A percentile compares a stretch with the other conserved stretches of the same genome.
Evolutionary conservation across 2,797 vertebrate species (phyloP).

Genomic region (Nasua narica): DNA sequence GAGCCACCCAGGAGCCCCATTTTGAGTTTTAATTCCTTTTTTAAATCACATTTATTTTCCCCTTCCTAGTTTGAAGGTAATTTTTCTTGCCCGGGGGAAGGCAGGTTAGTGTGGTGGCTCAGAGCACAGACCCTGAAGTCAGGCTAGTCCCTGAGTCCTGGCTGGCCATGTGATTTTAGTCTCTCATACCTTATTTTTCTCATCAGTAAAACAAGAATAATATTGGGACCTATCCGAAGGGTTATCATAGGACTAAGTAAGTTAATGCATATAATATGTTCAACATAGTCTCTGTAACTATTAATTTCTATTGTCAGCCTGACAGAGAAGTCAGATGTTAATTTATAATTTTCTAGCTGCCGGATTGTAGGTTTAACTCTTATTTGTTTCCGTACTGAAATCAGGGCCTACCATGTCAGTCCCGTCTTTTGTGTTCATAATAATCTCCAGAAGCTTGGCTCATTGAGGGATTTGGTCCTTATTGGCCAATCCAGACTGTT

Average conservation of each 20-base stretch:
- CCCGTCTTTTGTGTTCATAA: not conserved
- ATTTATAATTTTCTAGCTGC: not conserved
- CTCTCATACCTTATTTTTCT: not conserved
- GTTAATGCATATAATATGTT: not conserved
- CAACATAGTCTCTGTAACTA: not conserved
- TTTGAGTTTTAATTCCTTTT: not conserved
- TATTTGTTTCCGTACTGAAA: not conserved
- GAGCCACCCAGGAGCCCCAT: too few relatives aligned
- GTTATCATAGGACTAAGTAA: not conserved
- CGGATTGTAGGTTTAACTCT: not conserved
- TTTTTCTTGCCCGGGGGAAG: not conserved
- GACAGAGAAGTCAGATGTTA: not conserved
- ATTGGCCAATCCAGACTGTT: not conserved
- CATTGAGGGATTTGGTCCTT: not conserved
- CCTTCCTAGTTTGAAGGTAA: not conserved
- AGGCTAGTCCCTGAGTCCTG: not conserved
- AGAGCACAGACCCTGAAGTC: not conserved
- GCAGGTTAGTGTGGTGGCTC: not conserved
- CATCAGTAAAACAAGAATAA: not conserved
- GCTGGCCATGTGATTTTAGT: not conserved
- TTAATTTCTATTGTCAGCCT: not conserved
- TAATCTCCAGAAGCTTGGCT: not conserved
- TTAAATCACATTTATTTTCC: not conserved
- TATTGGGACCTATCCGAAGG: not conserved
- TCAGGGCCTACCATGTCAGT: not conserved